Evolutionary conservation across 2,888 invertebrate genomes (phyloP).

Genomic region (Epicampocera succincta): DNA sequence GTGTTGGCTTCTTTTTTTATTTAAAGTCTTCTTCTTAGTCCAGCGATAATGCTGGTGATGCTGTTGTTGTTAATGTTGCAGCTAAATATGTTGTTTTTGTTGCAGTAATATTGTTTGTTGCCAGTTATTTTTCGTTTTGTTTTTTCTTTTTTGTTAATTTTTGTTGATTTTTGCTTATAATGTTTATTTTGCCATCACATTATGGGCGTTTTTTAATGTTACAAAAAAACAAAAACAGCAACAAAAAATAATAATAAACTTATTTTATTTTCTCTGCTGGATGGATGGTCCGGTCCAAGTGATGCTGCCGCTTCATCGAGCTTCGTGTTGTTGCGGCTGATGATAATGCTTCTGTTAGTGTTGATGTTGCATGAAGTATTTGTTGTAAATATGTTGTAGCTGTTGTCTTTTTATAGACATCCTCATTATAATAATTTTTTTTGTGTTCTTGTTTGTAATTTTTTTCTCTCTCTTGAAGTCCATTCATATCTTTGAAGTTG

Average conservation of each 20-base stretch:
- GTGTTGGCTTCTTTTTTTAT: constrained; percentile 13
- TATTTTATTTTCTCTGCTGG: constrained; percentile 33
- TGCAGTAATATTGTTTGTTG: constrained; percentile 59
- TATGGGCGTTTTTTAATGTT: constrained; percentile 71
- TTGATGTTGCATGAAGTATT: constrained; percentile 51
- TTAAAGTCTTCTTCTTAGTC: constrained; percentile 7
- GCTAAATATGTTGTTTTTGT: constrained; percentile 39
- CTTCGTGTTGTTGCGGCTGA: constrained; percentile 34
- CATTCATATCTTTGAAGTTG: constrained; percentile 65
- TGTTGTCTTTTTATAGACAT: constrained; percentile 60
- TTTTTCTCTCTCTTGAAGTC: constrained; percentile 59
- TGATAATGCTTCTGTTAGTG: constrained; percentile 53
- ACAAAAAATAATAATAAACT: constrained; percentile 3
- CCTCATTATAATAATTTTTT: constrained; percentile 67
- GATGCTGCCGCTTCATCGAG: constrained; percentile 29
- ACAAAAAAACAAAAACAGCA: too few species aligned
- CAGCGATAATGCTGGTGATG: background rate
- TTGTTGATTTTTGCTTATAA: constrained; percentile 64
- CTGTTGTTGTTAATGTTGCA: constrained; percentile 57
- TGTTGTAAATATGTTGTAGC: constrained; percentile 40
- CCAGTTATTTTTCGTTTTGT: constrained; percentile 49
- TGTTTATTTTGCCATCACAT: constrained; percentile 71
- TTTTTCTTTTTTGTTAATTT: constrained; percentile 49
- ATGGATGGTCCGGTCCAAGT: constrained; percentile 13
- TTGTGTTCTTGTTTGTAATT: constrained; percentile 35